Percentiles rank a stretch among this genome's conserved stretches.
Conservation (phyloP, 1,140 invertebrate species). For the Bilobella aurantiaca region DNA sequence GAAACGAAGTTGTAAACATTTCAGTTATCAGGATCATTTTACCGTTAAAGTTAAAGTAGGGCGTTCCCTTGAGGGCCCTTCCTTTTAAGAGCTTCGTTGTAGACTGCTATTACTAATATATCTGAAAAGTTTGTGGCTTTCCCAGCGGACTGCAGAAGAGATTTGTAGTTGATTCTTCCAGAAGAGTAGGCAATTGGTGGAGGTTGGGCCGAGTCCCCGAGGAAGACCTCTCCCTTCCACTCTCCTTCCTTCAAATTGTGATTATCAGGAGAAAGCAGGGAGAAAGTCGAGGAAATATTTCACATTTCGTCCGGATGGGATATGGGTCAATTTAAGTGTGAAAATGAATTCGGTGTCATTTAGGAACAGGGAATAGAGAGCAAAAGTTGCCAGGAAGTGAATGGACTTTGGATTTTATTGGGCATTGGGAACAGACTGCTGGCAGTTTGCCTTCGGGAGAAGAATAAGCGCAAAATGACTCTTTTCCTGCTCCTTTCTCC, state of each 20-base stretch:
- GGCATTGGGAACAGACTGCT: too few species aligned
- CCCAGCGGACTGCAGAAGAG: too few species aligned
- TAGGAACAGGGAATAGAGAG: neutral
- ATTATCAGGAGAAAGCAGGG: too few species aligned
- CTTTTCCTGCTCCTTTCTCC: neutral
- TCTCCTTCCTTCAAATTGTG: neutral
- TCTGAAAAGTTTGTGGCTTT: too few species aligned
- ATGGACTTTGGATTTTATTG: neutral
- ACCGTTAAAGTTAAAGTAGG: neutral
- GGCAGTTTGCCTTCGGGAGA: neutral
- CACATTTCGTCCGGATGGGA: neutral
- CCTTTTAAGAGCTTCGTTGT: neutral
- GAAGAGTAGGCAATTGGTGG: neutral
- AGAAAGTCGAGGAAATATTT: constrained; percentile 5
- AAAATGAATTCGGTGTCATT: neutral
- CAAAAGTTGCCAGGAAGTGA: neutral
- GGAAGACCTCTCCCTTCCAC: neutral
- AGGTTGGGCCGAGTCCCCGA: neutral
- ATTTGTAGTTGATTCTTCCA: neutral
- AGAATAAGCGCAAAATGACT: neutral
- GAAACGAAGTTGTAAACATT: neutral
- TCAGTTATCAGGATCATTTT: neutral
- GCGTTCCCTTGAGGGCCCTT: neutral
- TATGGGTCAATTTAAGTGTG: neutral
- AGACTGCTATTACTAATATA: neutral